Evolutionary conservation across 2,113 vertebrate genomes (phyloP), one percentile per base, ranked within the genome.

Genomic region (Urocitellus parryii): DNA sequence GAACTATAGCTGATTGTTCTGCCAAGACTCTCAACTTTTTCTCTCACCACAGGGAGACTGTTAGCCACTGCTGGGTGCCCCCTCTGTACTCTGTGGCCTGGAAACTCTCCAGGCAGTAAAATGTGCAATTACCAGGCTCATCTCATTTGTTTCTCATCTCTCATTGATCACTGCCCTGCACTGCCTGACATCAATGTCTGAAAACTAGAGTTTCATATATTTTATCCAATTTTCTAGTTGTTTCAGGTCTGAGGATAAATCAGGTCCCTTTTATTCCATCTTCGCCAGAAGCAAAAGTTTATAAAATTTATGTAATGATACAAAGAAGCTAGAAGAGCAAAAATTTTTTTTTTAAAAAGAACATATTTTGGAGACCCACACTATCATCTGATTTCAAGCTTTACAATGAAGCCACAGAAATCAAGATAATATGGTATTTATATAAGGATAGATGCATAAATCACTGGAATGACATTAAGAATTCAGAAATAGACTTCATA

Each of bases 231-330:
- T 74, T 95, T 80, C 72, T 63, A 84, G 37, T 80, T 91, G 34
- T 84, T 95, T 88, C n/a, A 20, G 24, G 48, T 63, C 24, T 53
- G 34, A 93, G 37, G 56, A 29, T 78, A 93, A 87, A 81, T 81
- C 61, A 39, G 48, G n/a, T 74, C 70, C 34, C 29, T 84, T 18
- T 88, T 84, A 84, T 8, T 77, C 45, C 58, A 65, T 84, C 65
- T 93, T 88, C 84, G 34, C 83, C 51, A 17, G 77, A 93, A 91
- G 51, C 74, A 65, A 58, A 85, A 76, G 39, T 39, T 77, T 8
- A 80, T 83, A 92, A 83, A 86, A 87, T 86, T 67, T 90, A 73
- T 78, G 10, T 77, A 39, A 92, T 86, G 94, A 93, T 93, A 82
- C 56, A 90, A 86, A 90, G 32, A 20, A 12, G 1, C 34, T 34